Percentiles rank a stretch among this genome's conserved stretches.
These are phyloP conservation scores for Salvator merianae DNA, from an alignment of 2,113 vertebrate species.

Conservation along the genomic window DNA sequence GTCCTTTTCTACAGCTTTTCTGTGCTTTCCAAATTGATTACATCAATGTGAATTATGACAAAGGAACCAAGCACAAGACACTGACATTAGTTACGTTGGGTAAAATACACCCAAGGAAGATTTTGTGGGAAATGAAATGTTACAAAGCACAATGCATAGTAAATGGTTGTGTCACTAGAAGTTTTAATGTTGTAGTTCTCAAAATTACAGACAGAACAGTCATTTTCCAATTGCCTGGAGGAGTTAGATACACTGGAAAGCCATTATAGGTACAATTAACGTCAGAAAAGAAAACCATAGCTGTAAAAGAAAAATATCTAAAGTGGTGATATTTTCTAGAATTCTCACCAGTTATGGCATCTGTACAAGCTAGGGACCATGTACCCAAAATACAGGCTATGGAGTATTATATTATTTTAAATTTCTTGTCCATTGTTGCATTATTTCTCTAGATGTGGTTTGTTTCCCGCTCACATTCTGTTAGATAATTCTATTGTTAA, in stretches of 20 bases:
- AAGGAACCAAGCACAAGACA: constrained; percentile 4
- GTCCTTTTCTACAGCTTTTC: neutral
- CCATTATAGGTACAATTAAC: neutral
- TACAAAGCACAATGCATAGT: fast-evolving
- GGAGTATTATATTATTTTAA: neutral
- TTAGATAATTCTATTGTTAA: neutral
- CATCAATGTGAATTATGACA: constrained; percentile 19
- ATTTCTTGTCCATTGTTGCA: neutral
- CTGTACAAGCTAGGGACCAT: neutral
- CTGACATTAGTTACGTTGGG: neutral
- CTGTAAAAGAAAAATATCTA: constrained; percentile 24
- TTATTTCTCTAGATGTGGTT: neutral
- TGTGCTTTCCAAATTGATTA: constrained; percentile 28
- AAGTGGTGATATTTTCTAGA: neutral
- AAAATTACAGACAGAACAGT: constrained; percentile 8
- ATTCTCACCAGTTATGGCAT: neutral
- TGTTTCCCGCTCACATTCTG: neutral
- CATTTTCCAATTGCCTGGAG: constrained; percentile 10
- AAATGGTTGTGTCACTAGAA: neutral
- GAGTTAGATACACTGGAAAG: neutral
- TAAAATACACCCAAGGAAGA: constrained; percentile 28
- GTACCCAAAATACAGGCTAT: fast-evolving
- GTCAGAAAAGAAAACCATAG: neutral
- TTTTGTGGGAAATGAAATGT: neutral
- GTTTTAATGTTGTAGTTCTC: neutral